Percentiles rank a stretch among this genome's conserved stretches.
phyloP scores from a whole-genome alignment of 2,113 vertebrate genomes.

The Lamprologus sp. region DNA sequence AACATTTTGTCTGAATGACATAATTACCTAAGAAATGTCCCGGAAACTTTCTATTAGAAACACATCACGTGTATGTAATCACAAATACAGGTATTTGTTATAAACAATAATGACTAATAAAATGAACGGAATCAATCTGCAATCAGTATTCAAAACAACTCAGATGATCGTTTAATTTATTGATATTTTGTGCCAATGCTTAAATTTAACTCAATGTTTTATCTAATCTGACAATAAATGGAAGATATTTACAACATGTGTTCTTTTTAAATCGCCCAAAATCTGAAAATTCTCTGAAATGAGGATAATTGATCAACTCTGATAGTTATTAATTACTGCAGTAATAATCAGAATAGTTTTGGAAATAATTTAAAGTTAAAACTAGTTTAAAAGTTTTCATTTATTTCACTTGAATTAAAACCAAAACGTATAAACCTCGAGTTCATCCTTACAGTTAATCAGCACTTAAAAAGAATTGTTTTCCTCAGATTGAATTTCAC shows the following conservation, averaged over 20 bases:
- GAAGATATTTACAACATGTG: fast-evolving
- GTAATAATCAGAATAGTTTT: background rate
- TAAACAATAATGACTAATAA: background rate
- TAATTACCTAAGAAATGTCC: background rate
- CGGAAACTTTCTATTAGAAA: background rate
- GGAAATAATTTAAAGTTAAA: background rate
- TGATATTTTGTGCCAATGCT: background rate
- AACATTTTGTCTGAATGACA: background rate
- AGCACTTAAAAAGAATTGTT: fast-evolving
- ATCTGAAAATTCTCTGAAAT: background rate
- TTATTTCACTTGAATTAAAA: background rate
- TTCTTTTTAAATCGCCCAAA: fast-evolving
- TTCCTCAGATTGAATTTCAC: background rate
- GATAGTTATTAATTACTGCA: background rate
- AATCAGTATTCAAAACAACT: background rate
- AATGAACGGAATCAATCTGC: fast-evolving
- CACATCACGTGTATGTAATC: background rate
- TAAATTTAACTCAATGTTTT: background rate
- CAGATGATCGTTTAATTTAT: background rate
- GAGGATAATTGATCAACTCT: fast-evolving
- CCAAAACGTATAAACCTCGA: background rate
- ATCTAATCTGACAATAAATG: background rate
- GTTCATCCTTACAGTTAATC: background rate
- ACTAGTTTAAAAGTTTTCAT: background rate
- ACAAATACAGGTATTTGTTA: background rate